phyloP scores from a whole-genome alignment of 2,113 vertebrate genomes.

The Erpornis zantholeuca region DNA sequence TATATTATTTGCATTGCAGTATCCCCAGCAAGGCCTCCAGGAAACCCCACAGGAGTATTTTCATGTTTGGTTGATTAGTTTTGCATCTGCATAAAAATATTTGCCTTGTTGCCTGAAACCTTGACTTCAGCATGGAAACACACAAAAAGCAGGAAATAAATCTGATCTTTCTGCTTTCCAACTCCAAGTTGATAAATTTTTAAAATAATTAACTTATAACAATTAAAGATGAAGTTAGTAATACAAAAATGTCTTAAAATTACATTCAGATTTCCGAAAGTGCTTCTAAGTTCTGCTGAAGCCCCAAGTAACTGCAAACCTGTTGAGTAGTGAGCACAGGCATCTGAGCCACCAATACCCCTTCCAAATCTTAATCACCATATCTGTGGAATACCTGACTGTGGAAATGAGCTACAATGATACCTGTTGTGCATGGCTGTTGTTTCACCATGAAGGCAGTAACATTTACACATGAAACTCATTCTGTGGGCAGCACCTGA shows the following conservation, averaged over 20 bases:
- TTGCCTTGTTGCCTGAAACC: conserved; percentile 21
- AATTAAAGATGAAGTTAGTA: background rate
- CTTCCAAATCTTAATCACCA: background rate
- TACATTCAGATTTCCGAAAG: background rate
- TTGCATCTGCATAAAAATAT: conserved; percentile 54
- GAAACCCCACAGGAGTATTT: background rate
- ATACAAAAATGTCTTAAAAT: background rate
- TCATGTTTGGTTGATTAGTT: conserved; percentile 45
- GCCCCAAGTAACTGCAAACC: background rate
- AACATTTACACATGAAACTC: background rate
- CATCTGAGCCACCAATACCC: background rate
- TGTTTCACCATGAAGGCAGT: background rate
- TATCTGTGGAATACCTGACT: background rate
- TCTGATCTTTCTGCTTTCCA: background rate
- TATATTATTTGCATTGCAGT: background rate
- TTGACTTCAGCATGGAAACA: background rate
- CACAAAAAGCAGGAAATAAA: conserved; percentile 5
- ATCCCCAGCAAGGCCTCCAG: conserved; percentile 15
- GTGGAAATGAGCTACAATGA: background rate
- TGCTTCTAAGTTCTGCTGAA: background rate
- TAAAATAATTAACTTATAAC: background rate
- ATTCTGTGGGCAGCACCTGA: background rate
- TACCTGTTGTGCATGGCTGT: background rate
- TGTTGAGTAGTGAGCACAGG: background rate
- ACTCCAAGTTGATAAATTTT: background rate